Evolutionary conservation across 1,140 invertebrate species (phyloP).

Genomic region (Drosophila nannoptera): DNA sequence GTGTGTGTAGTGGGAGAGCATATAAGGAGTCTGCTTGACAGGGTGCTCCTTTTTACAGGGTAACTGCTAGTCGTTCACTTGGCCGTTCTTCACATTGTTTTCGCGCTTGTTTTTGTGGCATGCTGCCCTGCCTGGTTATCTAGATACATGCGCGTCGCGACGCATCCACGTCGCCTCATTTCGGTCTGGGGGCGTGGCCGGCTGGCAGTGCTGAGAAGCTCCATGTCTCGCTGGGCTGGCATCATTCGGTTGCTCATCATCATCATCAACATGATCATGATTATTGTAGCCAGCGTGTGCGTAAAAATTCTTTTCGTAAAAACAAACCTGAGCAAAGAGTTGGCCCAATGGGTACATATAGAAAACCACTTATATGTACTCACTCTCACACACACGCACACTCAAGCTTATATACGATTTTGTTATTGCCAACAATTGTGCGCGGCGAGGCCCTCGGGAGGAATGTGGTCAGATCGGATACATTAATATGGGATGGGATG

Average conservation of each 20-base stretch:
- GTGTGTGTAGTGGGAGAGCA: too few relatives aligned
- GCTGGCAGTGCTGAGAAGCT: slow-evolving; percentile 38
- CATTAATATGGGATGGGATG: too few relatives aligned
- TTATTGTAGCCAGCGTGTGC: slow-evolving; percentile 32
- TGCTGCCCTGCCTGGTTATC: slow-evolving; percentile 52
- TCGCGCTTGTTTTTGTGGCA: slow-evolving; percentile 35
- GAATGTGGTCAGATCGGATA: background rate
- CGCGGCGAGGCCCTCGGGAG: too few relatives aligned
- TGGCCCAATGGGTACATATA: slow-evolving; percentile 3
- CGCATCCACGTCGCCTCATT: slow-evolving; percentile 20
- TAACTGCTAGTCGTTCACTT: slow-evolving; percentile 9
- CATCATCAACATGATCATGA: slow-evolving; percentile 9
- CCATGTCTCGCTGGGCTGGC: slow-evolving; percentile 35
- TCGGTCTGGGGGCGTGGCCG: slow-evolving; percentile 9
- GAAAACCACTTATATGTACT: slow-evolving; percentile 2
- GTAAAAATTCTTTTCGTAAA: slow-evolving; percentile 66
- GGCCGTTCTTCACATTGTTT: background rate
- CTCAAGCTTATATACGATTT: slow-evolving; percentile 23
- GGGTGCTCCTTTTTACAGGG: background rate
- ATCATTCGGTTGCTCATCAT: slow-evolving; percentile 19
- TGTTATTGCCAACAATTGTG: slow-evolving; percentile 46
- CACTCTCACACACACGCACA: background rate
- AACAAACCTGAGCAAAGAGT: slow-evolving; percentile 44
- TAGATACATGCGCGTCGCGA: slow-evolving; percentile 51
- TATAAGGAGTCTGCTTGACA: too few relatives aligned